These are phyloP conservation scores for Mus caroli DNA, from an alignment of 2,797 vertebrate species.

Conservation along the genomic window DNA sequence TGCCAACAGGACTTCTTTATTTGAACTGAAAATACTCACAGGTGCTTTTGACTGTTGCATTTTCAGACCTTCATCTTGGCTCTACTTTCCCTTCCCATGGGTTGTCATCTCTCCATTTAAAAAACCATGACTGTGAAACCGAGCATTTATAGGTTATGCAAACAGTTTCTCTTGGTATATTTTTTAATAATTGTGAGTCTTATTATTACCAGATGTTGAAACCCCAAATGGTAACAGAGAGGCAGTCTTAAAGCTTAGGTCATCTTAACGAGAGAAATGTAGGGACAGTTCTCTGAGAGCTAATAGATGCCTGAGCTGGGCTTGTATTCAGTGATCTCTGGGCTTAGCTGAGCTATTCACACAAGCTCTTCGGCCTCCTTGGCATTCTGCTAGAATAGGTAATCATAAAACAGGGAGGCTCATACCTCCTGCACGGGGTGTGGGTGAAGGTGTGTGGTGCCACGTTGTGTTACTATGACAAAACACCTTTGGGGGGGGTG, in stretches of 20 bases:
- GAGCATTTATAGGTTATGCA: slow-evolving; percentile 71
- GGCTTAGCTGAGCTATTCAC: not conserved
- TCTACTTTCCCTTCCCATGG: not conserved
- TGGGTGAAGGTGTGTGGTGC: not conserved
- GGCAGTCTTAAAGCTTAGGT: slow-evolving; percentile 44
- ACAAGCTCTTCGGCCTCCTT: not conserved
- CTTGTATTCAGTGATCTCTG: not conserved
- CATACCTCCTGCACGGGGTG: not conserved
- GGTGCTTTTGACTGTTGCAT: not conserved
- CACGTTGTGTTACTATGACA: not conserved
- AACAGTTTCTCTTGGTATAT: slow-evolving; percentile 66
- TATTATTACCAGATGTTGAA: slow-evolving; percentile 69
- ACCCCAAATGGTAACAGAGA: slow-evolving; percentile 65
- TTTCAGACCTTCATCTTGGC: not conserved
- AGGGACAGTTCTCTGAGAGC: not conserved
- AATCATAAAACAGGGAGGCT: not conserved
- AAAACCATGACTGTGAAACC: slow-evolving; percentile 79
- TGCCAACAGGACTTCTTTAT: slow-evolving; percentile 62
- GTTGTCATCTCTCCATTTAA: slow-evolving; percentile 74
- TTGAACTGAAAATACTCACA: slow-evolving; percentile 41
- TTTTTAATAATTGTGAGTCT: slow-evolving; percentile 78
- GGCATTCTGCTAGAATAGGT: not conserved
- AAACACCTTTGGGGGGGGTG: not conserved
- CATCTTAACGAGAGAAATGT: slow-evolving; percentile 28
- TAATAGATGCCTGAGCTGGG: not conserved